phyloP scores from a whole-genome alignment of 2,888 invertebrate genomes.

The Stramonita haemastoma region DNA sequence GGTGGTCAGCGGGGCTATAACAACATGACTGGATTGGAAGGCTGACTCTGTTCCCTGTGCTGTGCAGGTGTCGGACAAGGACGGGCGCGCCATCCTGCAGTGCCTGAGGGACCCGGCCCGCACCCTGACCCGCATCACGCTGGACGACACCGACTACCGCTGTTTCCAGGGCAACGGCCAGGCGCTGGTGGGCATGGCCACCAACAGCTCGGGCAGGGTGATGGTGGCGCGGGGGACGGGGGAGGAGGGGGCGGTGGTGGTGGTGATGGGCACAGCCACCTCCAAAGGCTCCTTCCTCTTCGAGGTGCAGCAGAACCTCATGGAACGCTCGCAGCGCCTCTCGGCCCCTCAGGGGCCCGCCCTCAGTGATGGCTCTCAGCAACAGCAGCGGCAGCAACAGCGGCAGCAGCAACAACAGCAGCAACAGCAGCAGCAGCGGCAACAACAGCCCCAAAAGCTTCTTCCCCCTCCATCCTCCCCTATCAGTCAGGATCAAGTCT shows the following conservation, averaged over 20 bases:
- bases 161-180: slow-evolving; percentile 49
- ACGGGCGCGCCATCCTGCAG: slow-evolving; percentile 40
- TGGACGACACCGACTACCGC: slow-evolving; percentile 36
- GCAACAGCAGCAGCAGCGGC: slow-evolving; percentile 12
- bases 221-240: slow-evolving; percentile 44
- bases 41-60: too few species aligned
- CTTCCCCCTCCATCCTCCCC: background rate
- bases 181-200: slow-evolving; percentile 46
- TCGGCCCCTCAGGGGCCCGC: slow-evolving; percentile 26
- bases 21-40: too few species aligned
- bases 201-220: slow-evolving; percentile 27
- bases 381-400: background rate
- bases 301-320: slow-evolving; percentile 48
- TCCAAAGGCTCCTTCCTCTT: slow-evolving; percentile 49
- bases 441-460: background rate
- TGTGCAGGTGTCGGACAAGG: slow-evolving; percentile 38
- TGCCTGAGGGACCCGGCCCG: slow-evolving; percentile 41
- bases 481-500: slow-evolving; percentile 31
- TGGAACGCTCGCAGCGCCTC: slow-evolving; percentile 35
- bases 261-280: slow-evolving; percentile 45
- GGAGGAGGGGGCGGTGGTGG: slow-evolving; percentile 38
- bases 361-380: background rate
- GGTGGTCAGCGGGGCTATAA: too few species aligned
- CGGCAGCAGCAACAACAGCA: background rate
- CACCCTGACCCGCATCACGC: slow-evolving; percentile 35